Percentiles rank a stretch among this genome's conserved stretches.
phyloP scores from a whole-genome alignment of 2,888 invertebrate genomes.

The Xestia ashworthii region DNA sequence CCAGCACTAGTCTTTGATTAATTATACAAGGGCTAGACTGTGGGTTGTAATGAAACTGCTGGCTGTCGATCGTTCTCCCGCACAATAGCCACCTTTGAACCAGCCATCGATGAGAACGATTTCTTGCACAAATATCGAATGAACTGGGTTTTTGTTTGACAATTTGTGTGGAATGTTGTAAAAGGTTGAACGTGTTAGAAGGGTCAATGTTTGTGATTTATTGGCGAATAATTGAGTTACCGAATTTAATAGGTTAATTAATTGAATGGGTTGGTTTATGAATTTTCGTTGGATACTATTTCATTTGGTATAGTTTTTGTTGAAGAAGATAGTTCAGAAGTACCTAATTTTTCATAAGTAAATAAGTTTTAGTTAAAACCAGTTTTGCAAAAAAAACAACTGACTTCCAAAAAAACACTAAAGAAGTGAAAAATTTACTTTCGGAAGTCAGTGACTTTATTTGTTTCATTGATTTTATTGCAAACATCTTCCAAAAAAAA shows the following conservation, averaged over 20 bases:
- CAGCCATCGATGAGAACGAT: constrained; percentile 53
- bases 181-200: background rate
- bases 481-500: too few relatives aligned
- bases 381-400: too few relatives aligned
- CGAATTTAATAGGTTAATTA: constrained; percentile 5
- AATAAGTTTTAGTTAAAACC: too few relatives aligned
- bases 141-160: constrained; percentile 26
- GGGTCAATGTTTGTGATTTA: constrained; percentile 7
- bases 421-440: too few relatives aligned
- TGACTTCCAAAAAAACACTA: too few relatives aligned
- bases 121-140: constrained; percentile 56
- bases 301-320: background rate
- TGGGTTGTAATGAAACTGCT: constrained; percentile 66
- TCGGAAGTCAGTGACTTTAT: too few relatives aligned
- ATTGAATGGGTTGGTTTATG: background rate
- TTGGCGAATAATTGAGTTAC: constrained; percentile 22
- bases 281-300: background rate
- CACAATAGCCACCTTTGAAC: constrained; percentile 63
- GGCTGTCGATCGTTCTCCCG: constrained; percentile 62
- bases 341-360: too few relatives aligned
- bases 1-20: constrained; percentile 64
- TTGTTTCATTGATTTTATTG: too few relatives aligned
- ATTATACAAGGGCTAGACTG: constrained; percentile 65
- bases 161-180: constrained; percentile 15
- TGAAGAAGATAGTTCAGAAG: background rate